Evolutionary conservation across 2,797 vertebrate species (phyloP).

Genomic region (Anguilla marmorata): DNA sequence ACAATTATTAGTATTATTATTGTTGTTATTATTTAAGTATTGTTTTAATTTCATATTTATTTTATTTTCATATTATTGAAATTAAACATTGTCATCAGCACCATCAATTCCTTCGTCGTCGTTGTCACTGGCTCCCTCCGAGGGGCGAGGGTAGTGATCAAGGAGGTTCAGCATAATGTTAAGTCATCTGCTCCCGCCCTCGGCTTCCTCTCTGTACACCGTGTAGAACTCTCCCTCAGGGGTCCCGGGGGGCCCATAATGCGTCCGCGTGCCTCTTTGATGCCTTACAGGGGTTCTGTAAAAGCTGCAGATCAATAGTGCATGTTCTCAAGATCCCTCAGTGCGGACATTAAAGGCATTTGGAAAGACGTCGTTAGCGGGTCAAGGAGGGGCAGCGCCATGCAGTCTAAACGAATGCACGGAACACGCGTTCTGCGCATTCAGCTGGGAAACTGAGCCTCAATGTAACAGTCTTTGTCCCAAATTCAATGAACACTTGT

Average conservation of each 20-base stretch:
- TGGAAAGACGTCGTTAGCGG: constrained; percentile 29
- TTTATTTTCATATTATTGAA: not conserved
- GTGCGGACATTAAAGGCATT: constrained; percentile 37
- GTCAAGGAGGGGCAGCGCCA: constrained; percentile 33
- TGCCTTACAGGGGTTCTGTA: constrained; percentile 30
- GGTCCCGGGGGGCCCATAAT: not conserved
- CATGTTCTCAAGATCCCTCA: constrained; percentile 35
- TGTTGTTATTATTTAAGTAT: too few species aligned
- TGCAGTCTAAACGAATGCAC: constrained; percentile 19
- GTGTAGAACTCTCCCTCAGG: constrained; percentile 24
- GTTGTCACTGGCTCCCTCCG: not conserved
- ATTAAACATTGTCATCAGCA: not conserved
- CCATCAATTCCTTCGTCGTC: not conserved
- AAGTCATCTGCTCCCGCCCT: not conserved
- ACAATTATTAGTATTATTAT: too few species aligned
- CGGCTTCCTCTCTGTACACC: not conserved
- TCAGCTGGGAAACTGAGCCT: not conserved
- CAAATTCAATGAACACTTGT: not conserved
- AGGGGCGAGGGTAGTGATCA: not conserved
- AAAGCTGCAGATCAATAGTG: constrained; percentile 41
- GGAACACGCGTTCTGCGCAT: constrained; percentile 19
- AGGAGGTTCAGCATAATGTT: not conserved
- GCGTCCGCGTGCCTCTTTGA: constrained; percentile 35
- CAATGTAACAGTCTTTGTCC: not conserved
- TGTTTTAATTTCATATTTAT: not conserved